These are phyloP conservation scores for Oegoconia quadripuncta DNA, from an alignment of 2,888 invertebrate genomes.

Conservation along the genomic window DNA sequence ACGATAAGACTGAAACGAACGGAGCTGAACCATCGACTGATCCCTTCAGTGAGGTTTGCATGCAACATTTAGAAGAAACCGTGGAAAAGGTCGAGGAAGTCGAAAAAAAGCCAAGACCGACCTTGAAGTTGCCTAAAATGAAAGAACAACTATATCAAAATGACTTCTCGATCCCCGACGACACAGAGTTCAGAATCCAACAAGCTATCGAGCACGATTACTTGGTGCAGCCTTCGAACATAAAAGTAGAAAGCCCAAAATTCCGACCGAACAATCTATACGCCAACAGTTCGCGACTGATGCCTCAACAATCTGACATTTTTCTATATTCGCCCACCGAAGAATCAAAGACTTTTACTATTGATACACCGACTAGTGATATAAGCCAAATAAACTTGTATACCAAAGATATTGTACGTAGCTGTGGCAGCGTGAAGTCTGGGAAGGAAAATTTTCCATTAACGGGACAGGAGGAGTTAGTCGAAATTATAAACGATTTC, in stretches of 20 bases:
- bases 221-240: conserved; percentile 81
- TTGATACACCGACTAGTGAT: conserved; percentile 73
- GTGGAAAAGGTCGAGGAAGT: conserved; percentile 32
- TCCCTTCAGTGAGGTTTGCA: conserved; percentile 72
- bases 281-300: conserved; percentile 65
- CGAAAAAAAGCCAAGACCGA: conserved; percentile 69
- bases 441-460: conserved; percentile 60
- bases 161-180: conserved; percentile 55
- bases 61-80: conserved; percentile 62
- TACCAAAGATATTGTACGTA: conserved; percentile 58
- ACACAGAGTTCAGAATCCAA: conserved; percentile 59
- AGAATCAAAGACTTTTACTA: conserved; percentile 65
- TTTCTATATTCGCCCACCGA: conserved; percentile 74
- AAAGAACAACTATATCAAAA: conserved; percentile 74
- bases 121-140: conserved; percentile 57
- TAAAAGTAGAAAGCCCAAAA: conserved; percentile 76
- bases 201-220: conserved; percentile 79
- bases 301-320: conserved; percentile 64
- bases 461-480: conserved; percentile 86
- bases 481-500: conserved; percentile 92
- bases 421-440: conserved; percentile 64
- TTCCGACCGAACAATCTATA: conserved; percentile 70
- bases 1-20: conserved; percentile 27
- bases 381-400: conserved; percentile 70
- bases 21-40: conserved; percentile 39